phyloP scores from a whole-genome alignment of 2,113 vertebrate species.

The Macrotus californicus region DNA sequence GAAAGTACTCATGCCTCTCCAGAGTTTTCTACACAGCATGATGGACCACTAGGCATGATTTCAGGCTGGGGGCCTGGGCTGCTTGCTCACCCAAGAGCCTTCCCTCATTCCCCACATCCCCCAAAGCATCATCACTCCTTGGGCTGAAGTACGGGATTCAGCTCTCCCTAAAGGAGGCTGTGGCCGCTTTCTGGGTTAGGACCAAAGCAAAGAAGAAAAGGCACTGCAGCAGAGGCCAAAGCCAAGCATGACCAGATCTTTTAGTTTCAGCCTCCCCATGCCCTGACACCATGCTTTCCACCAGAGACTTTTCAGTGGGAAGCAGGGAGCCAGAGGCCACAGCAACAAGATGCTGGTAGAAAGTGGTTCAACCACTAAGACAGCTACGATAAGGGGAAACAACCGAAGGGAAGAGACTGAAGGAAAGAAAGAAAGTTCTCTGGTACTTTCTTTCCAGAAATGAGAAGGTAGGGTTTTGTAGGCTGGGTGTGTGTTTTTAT shows the following conservation, averaged over 20 bases:
- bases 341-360: not conserved
- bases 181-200: not conserved
- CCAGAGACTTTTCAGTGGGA: not conserved
- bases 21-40: not conserved
- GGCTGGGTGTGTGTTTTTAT: not conserved
- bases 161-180: not conserved
- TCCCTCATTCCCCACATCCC: accelerated
- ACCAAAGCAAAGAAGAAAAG: not conserved
- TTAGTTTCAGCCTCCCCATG: not conserved
- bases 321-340: not conserved
- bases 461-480: not conserved
- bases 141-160: not conserved
- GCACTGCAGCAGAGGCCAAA: not conserved
- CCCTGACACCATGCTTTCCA: not conserved
- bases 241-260: not conserved
- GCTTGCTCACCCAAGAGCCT: not conserved
- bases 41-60: not conserved
- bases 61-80: not conserved
- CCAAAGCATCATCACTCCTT: not conserved
- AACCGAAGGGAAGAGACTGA: not conserved
- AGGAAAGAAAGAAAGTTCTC: not conserved
- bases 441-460: not conserved
- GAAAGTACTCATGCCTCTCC: not conserved
- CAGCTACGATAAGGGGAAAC: not conserved
- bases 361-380: not conserved